These are phyloP conservation scores for Cyrtodaria siliqua DNA, from an alignment of 2,888 invertebrate species.

Conservation along the genomic window DNA sequence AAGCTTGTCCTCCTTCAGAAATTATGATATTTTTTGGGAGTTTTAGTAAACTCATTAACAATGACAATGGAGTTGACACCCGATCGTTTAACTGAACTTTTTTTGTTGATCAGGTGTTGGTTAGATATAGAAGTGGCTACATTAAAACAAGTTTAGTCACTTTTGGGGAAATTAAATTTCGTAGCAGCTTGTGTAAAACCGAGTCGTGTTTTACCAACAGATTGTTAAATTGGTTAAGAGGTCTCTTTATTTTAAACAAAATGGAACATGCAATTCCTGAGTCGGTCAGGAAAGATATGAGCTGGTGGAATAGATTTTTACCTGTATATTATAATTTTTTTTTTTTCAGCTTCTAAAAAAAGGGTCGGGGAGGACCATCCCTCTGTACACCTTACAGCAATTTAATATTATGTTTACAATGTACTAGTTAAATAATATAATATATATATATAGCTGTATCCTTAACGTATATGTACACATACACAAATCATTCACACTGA, in stretches of 20 bases:
- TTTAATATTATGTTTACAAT: too few relatives aligned
- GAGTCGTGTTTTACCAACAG: not conserved
- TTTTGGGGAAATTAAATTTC: conserved; percentile 43
- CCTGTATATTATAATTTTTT: conserved; percentile 33
- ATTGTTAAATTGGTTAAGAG: not conserved
- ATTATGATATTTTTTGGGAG: conserved; percentile 20
- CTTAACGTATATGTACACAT: too few relatives aligned
- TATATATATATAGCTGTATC: too few relatives aligned
- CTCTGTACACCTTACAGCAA: too few relatives aligned
- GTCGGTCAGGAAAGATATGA: conserved; percentile 22
- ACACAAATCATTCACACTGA: too few relatives aligned
- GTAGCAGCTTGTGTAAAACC: conserved; percentile 25
- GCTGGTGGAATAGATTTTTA: conserved; percentile 37
- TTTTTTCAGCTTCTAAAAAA: too few relatives aligned
- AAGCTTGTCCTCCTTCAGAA: conserved; percentile 3
- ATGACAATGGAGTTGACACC: conserved; percentile 25
- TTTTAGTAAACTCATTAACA: conserved; percentile 14
- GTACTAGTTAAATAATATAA: too few relatives aligned
- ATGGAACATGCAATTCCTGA: conserved; percentile 7
- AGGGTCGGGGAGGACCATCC: too few relatives aligned
- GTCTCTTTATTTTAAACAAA: too few relatives aligned
- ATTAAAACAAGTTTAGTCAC: conserved; percentile 28
- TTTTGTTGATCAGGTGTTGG: conserved; percentile 30
- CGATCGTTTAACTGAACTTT: conserved; percentile 22
- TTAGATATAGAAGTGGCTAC: conserved; percentile 8